A percentile compares a stretch with the other conserved stretches of the same genome.
Conservation (phyloP, 2,888 invertebrate genomes). For the Ptychoptera albimana region DNA sequence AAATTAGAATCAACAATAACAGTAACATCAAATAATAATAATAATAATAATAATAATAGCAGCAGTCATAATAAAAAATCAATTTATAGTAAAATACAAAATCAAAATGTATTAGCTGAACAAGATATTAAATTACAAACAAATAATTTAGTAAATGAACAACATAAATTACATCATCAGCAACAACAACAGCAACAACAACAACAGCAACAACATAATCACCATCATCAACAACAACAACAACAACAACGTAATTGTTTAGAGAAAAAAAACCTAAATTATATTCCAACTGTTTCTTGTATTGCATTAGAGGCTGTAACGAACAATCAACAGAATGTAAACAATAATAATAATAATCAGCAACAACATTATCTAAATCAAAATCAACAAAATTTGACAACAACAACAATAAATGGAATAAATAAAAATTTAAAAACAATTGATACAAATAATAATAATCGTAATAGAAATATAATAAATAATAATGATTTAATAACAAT, state of each 20-base stretch:
- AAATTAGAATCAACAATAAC: slow-evolving; percentile 8
- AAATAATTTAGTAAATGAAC: too few relatives aligned
- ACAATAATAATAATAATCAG: background rate
- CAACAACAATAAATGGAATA: background rate
- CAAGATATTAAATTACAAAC: background rate
- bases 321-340: background rate
- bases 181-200: too few relatives aligned
- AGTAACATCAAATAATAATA: slow-evolving; percentile 3
- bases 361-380: background rate
- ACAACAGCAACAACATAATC: too few relatives aligned
- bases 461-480: background rate
- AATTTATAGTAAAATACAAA: slow-evolving; percentile 4
- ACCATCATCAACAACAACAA: too few relatives aligned
- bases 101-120: slow-evolving; percentile 5
- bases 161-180: too few relatives aligned
- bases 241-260: background rate
- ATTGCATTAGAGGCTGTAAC: background rate
- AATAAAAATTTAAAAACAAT: background rate
- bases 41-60: background rate
- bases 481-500: background rate
- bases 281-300: background rate
- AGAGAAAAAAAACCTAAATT: background rate
- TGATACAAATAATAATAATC: background rate
- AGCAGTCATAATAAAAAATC: background rate
- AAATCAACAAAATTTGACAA: background rate